Conservation (phyloP, 2,888 invertebrate genomes). For the Siphonodentalium dalli region DNA sequence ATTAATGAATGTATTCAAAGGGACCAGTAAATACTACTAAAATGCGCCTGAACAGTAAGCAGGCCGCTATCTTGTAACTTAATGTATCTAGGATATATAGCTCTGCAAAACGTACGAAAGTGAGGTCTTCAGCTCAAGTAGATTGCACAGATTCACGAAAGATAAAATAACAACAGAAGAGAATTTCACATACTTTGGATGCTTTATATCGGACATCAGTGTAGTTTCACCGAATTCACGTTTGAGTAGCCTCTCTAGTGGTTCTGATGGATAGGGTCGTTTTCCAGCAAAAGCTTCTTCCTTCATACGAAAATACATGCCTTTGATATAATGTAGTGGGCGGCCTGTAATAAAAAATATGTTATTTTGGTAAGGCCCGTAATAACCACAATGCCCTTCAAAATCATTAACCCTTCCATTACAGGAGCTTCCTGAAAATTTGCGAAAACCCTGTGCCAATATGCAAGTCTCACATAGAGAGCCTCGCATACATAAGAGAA, state of each 20-base stretch:
- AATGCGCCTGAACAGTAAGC: too few relatives aligned
- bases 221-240: conserved; percentile 85
- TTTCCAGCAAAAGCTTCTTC: conserved; percentile 85
- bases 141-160: too few relatives aligned
- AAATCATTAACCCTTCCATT: conserved; percentile 90
- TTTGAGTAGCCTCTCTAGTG: conserved; percentile 85
- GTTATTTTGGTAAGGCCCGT: background rate
- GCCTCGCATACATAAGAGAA: too few relatives aligned
- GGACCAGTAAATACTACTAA: too few relatives aligned
- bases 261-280: conserved; percentile 87
- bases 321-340: conserved; percentile 78
- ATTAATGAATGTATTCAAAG: too few relatives aligned
- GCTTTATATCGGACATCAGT: conserved; percentile 83
- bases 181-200: conserved; percentile 58
- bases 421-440: conserved; percentile 75
- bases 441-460: background rate
- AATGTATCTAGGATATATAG: too few relatives aligned
- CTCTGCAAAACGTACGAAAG: too few relatives aligned
- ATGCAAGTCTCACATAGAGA: too few relatives aligned
- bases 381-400: conserved; percentile 74
- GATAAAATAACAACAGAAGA: too few relatives aligned
- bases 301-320: conserved; percentile 92
- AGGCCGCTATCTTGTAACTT: too few relatives aligned
- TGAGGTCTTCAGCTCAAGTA: too few relatives aligned
- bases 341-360: conserved; percentile 47